phyloP scores from a whole-genome alignment of 2,113 vertebrate species.

The Pelusios castaneus region DNA sequence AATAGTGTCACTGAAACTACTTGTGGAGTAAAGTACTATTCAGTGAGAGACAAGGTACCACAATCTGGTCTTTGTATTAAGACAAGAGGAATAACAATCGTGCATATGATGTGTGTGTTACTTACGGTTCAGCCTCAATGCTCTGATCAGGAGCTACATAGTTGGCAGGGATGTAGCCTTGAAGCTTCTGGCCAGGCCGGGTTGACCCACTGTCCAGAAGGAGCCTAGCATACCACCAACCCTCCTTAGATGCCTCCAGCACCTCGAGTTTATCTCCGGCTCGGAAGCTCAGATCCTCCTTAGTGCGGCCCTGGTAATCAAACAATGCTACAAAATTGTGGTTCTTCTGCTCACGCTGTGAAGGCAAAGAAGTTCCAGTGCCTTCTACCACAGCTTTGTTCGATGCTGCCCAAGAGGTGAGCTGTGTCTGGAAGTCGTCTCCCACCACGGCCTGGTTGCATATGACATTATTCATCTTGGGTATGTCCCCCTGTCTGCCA shows the following conservation, averaged over 20 bases:
- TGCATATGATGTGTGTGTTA: slow-evolving; percentile 27
- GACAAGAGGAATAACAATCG: accelerated
- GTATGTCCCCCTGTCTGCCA: not conserved
- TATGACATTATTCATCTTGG: not conserved
- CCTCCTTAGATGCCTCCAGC: slow-evolving; percentile 74
- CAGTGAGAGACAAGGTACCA: not conserved
- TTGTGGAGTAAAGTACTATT: not conserved
- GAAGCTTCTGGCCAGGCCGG: slow-evolving; percentile 39
- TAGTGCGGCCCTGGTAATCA: slow-evolving; percentile 88
- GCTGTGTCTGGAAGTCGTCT: not conserved
- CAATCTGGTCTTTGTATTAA: not conserved
- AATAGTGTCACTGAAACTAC: accelerated
- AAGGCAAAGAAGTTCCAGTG: not conserved
- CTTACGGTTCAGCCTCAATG: slow-evolving; percentile 91
- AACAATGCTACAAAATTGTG: slow-evolving; percentile 86
- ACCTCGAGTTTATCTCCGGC: slow-evolving; percentile 85
- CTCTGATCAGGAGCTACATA: slow-evolving; percentile 89
- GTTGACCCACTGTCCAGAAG: slow-evolving; percentile 72
- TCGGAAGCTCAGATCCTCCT: slow-evolving; percentile 88
- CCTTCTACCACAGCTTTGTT: not conserved
- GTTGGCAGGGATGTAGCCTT: slow-evolving; percentile 93
- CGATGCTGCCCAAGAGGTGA: not conserved
- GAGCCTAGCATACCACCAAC: slow-evolving; percentile 90
- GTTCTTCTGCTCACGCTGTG: not conserved
- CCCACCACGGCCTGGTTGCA: slow-evolving; percentile 3